These are phyloP conservation scores for Caenorhabditis remanei DNA, from an alignment of 1,140 invertebrate genomes.

Conservation along the genomic window DNA sequence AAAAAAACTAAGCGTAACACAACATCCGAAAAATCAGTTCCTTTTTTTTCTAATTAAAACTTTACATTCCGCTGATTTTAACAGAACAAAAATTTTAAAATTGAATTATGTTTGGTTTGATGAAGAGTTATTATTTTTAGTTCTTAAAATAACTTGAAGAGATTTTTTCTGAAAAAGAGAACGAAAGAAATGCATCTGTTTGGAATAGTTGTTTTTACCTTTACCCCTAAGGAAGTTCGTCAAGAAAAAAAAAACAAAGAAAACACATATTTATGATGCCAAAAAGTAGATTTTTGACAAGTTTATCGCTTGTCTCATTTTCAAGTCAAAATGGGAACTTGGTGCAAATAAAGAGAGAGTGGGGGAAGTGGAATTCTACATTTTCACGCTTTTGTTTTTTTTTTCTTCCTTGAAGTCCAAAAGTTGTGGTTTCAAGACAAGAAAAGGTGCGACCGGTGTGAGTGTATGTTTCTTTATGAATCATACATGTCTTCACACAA, in stretches of 20 bases:
- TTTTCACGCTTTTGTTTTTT: not conserved
- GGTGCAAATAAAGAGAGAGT: not conserved
- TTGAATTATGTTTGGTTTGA: not conserved
- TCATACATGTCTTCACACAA: not conserved
- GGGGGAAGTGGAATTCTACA: not conserved
- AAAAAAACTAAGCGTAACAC: too few species aligned
- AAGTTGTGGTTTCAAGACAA: not conserved
- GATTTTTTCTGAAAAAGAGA: not conserved
- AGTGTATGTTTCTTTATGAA: slow-evolving; percentile 45
- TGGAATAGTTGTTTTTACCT: not conserved
- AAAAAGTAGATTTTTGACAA: slow-evolving; percentile 9
- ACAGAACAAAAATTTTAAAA: not conserved
- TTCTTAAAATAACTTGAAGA: not conserved
- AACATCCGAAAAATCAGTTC: too few species aligned
- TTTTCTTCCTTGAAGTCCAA: not conserved
- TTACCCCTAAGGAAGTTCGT: not conserved
- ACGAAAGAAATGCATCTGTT: not conserved
- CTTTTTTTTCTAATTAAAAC: slow-evolving; percentile 17
- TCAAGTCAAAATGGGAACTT: not conserved
- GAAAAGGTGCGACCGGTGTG: not conserved
- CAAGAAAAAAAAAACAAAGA: not conserved
- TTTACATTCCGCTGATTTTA: slow-evolving; percentile 1
- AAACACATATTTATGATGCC: not conserved
- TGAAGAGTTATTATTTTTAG: not conserved
- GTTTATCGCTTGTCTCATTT: slow-evolving; percentile 1